Conservation (phyloP, 2,113 vertebrate genomes). For the Dasyornis broadbenti region DNA sequence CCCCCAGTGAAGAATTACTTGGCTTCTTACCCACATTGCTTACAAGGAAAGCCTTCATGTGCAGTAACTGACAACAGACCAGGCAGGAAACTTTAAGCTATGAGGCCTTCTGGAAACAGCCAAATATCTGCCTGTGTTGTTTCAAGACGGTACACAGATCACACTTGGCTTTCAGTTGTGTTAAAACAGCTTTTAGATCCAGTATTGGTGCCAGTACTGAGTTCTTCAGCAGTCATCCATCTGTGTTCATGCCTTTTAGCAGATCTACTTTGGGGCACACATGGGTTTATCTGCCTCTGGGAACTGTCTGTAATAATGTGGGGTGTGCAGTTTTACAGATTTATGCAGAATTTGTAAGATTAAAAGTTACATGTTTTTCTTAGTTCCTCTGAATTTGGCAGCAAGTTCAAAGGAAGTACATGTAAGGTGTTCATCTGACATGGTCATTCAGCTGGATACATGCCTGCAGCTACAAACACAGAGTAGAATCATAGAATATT, state of each 20-base stretch:
- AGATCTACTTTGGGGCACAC: accelerated
- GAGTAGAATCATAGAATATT: neutral
- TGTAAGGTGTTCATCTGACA: neutral
- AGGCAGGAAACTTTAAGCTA: neutral
- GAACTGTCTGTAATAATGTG: neutral
- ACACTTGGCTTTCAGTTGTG: neutral
- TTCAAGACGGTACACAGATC: neutral
- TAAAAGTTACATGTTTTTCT: neutral
- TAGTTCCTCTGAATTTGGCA: neutral
- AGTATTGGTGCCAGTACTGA: accelerated
- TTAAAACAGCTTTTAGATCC: neutral
- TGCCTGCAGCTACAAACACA: neutral
- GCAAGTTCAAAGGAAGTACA: neutral
- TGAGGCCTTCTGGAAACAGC: neutral
- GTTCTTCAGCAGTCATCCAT: neutral
- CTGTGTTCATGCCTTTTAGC: neutral
- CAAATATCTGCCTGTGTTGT: neutral
- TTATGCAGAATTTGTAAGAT: neutral
- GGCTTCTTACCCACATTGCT: neutral
- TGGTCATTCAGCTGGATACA: neutral
- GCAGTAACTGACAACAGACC: neutral
- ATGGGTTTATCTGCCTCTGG: neutral
- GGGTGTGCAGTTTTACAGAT: neutral
- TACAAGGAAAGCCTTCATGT: neutral
- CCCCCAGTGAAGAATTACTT: neutral